Base-by-base conservation (phyloP, 2,888 invertebrate genomes). In the Parapristionchus giblindavisi region DNA sequence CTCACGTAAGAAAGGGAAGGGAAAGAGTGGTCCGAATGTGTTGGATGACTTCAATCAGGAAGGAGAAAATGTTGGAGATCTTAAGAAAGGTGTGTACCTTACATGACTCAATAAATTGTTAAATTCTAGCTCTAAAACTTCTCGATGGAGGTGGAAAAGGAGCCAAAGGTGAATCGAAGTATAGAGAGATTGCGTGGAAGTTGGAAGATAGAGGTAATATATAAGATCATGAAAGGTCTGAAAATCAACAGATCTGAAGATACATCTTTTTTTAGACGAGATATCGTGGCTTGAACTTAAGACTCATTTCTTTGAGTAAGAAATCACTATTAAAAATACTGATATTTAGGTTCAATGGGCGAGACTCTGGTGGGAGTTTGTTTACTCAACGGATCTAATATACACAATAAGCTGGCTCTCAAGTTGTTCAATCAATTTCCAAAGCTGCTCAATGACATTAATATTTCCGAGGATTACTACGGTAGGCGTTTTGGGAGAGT, bases 391-490 rank as follows among this genome's bases (percentile, higher is more conserved):
- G 94, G 95, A 0, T 94, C 95, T 0, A 93, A 95, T 0, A 90
- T 96, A 60, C 94, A 96, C 87, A 94, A 94, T 0, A 95, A 96
- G 88, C 91, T 98, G 74, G 96, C 95, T 0, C 96, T 96, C 89
- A 91, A 96, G 76, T 90, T 98, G n/a, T 90, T 98, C 11, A 91
- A 93, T 60, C 93, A 94, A 88, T 98, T 94, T 90, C 98, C 98
- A 0, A 95, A 94, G 87, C 91, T 98, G 27, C 94, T 98, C 85
- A 94, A 96, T 88, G 98, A 99, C 88, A 93, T 96, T 83, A 98
- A 97, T 89, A 93, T 95, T 90, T 93, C 93, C 66, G 98, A 98
- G 87, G 98, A 98, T 89, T 98, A 97, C 89, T 99, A 96, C 88
- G 98, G 95, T 94, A 90, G 87, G 87, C 6, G 56, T 8, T 14